phyloP scores from a whole-genome alignment of 2,113 vertebrate species.

The Tyrannus savana region DNA sequence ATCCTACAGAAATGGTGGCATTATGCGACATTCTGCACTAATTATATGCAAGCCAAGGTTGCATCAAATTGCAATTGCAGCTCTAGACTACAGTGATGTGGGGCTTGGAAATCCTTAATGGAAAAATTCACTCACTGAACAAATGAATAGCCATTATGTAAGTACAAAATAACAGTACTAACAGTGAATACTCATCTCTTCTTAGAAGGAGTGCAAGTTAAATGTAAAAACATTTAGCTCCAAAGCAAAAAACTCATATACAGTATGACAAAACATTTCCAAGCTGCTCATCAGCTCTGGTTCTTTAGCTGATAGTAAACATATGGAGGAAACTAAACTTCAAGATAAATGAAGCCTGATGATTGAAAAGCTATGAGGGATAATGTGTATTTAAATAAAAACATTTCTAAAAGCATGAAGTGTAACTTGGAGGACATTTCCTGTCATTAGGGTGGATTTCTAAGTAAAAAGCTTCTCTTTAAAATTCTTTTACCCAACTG shows the following conservation, averaged over 20 bases:
- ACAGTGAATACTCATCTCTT: background rate
- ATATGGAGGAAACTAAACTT: slow-evolving; percentile 43
- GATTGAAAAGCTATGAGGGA: slow-evolving; percentile 40
- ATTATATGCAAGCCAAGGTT: background rate
- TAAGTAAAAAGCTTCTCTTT: background rate
- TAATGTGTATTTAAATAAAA: slow-evolving; percentile 27
- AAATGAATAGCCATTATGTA: slow-evolving; percentile 1
- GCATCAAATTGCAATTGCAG: background rate
- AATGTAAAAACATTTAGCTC: slow-evolving; percentile 29
- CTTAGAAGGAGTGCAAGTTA: slow-evolving; percentile 14
- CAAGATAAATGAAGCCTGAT: slow-evolving; percentile 37
- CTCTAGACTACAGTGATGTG: background rate
- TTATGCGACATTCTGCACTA: background rate
- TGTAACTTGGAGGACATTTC: slow-evolving; percentile 5
- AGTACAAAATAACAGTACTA: background rate
- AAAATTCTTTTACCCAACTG: background rate
- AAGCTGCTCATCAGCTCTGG: slow-evolving; percentile 20
- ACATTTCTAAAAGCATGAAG: slow-evolving; percentile 3
- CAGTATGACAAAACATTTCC: slow-evolving; percentile 46
- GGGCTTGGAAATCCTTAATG: slow-evolving; percentile 15
- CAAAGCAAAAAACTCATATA: background rate
- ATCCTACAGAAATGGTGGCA: background rate
- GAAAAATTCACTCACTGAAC: background rate
- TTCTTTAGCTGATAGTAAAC: slow-evolving; percentile 45
- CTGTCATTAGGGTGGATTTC: background rate